Evolutionary conservation across 2,797 vertebrate species (phyloP), one percentile per base, ranked within the genome.

Genomic region (Telmatherina bonti): DNA sequence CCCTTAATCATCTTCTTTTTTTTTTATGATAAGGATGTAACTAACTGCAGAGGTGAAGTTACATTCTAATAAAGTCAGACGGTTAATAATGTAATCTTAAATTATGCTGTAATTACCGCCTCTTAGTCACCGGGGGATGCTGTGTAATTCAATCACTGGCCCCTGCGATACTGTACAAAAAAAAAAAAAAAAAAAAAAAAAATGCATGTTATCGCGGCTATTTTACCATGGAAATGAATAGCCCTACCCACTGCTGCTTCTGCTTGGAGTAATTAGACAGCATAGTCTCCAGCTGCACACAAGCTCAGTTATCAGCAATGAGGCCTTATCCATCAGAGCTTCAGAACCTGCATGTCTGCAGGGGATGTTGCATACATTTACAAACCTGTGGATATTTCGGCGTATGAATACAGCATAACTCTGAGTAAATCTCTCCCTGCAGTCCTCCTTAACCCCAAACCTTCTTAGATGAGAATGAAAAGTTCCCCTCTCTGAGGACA

Each of bases 31-130:
- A 92, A 94, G 91, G 89, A 92, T 85, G 87, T 70, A 81, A 79
- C 84, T 82, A 90, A 88, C 91, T 79, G 88, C 73, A 26, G 86
- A 93, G 91, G 91, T 92, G 92, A 94, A 87, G 92, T 93, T 94
- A 90, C 90, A 88, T 91, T 91, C 89, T 93, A 93, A 94, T 93
- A 91, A 93, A 94, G 92, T 88, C 89, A 87, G 84, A 51, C 85
- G 35, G 89, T 91, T 93, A 92, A 93, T 93, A 94, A 94, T 93
- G 92, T 94, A 92, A 94, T 95, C 93, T 94, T 90, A 92, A 93
- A 95, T 94, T 91, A 93, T 84, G 79, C 60, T 60, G 82, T 94
- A 95, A 95, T 95, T 94, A 93, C 91, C 10, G 87, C 79, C 89
- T 88, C 91, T 92, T 91, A 94, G 93, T 91, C 91, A 89, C 92